Base-by-base conservation (phyloP, 2,113 vertebrate species). In the Macquaria australasica region DNA sequence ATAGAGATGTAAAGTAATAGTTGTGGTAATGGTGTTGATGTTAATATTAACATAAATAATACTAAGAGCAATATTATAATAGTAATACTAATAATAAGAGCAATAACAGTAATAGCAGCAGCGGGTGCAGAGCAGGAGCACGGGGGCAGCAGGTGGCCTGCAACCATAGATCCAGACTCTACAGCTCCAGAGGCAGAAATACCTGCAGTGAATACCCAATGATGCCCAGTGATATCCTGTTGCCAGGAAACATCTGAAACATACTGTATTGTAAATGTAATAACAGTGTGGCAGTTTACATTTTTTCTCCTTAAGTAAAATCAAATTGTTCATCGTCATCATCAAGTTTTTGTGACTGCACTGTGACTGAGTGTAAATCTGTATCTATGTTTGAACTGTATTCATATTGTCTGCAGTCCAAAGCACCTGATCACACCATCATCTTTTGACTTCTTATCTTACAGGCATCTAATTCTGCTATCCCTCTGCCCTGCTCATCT, bases 381-480 rank as follows among this genome's bases (percentile, higher is more conserved):
- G 4, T 78, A 1, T 64, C 3, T 83, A 10, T 79, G 28, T 43
- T 10, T 76, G 39, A 69, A 8, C 11, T 84, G 41, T 86, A 6
- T 72, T 67, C 62, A 73, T 82, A 70, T 55, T 73, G 73, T 76
- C 21, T 81, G 31, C 72, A 28, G 66, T 90, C 69, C 79, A 58
- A n/a, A 81, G 74, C 56, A 28, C 79, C 94, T 96, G 92, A 95
- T 93, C 87, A 86, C 81, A 67, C 67, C 71, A 39, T 83, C 88
- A 81, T 94, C 88, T 96, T 90, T 86, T 88, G 95, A 96, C 97
- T 97, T 99, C 96, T 98, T 99, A 97, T 98, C 95, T 99, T 99
- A 94, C 98, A 99, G 98, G 98, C 98, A 96, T 99, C 96, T 99
- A 99, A 98, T 88, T 97, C 97, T 97, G 94, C 97, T 97, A 91